phyloP scores from a whole-genome alignment of 2,888 invertebrate genomes.

The Hybos culiciformis region DNA sequence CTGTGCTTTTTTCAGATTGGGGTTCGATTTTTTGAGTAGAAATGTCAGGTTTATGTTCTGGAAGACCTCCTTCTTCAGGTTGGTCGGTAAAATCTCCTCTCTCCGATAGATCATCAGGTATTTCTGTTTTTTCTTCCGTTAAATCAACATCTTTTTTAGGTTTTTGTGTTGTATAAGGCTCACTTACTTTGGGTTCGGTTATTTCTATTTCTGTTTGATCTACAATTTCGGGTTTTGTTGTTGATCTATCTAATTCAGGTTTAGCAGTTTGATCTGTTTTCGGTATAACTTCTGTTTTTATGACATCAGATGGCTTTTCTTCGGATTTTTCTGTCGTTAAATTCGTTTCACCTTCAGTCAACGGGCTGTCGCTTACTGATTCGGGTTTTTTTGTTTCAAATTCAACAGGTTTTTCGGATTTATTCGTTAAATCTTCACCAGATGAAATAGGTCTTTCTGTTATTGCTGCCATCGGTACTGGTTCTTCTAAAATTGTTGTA shows the following conservation, averaged over 20 bases:
- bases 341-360: too few species aligned
- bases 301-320: background rate
- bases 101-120: conserved; percentile 9
- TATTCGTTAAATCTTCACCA: conserved; percentile 12
- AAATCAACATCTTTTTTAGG: conserved; percentile 9
- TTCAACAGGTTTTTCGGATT: background rate
- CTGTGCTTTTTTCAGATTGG: too few species aligned
- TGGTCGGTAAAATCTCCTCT: conserved; percentile 5
- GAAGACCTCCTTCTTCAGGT: conserved; percentile 9
- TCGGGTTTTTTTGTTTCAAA: background rate
- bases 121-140: conserved; percentile 16
- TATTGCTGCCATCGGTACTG: conserved; percentile 8
- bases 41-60: conserved; percentile 10
- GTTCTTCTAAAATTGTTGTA: conserved; percentile 4
- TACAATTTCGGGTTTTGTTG: conserved; percentile 8
- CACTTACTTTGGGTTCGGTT: too few species aligned
- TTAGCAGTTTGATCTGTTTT: conserved; percentile 4
- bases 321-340: background rate
- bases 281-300: background rate
- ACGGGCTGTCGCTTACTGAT: too few species aligned
- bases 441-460: conserved; percentile 12
- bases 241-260: background rate
- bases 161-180: too few species aligned
- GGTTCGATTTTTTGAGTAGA: too few species aligned
- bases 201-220: conserved; percentile 1